Evolutionary conservation across 2,888 invertebrate genomes (phyloP).

Genomic region (Tethea ocularis): DNA sequence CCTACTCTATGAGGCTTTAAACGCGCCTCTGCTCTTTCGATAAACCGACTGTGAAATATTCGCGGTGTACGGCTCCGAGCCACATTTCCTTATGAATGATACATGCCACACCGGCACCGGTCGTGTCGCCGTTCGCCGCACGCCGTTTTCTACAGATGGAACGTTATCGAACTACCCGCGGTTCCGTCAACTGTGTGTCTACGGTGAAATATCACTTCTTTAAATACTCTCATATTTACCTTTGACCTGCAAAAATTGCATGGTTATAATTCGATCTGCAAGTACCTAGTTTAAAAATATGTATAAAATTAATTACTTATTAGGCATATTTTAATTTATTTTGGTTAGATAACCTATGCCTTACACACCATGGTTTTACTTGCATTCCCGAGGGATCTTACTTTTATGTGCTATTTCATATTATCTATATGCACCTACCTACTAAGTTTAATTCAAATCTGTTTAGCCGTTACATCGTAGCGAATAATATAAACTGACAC

Average conservation of each 20-base stretch:
- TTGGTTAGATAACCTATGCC: no score
- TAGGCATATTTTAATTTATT: no score
- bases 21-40: constrained; percentile 75
- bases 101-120: constrained; percentile 65
- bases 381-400: no score
- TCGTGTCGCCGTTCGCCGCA: constrained; percentile 43
- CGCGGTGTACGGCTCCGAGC: constrained; percentile 65
- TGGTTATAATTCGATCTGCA: neutral
- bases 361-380: no score
- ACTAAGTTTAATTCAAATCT: no score
- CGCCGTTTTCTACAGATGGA: constrained; percentile 38
- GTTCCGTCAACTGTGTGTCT: constrained; percentile 33
- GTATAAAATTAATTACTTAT: no score
- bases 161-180: constrained; percentile 49
- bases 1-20: constrained; percentile 80
- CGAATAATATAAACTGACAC: no score
- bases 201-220: constrained; percentile 35
- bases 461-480: no score
- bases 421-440: no score
- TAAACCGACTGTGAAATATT: constrained; percentile 81
- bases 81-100: constrained; percentile 80
- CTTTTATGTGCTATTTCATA: no score
- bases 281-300: no score
- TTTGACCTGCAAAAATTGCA: neutral
- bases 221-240: neutral